Percentiles rank a stretch among this genome's conserved stretches.
These are phyloP conservation scores for Leptinotarsa texana DNA, from an alignment of 1,140 invertebrate species.

Conservation along the genomic window DNA sequence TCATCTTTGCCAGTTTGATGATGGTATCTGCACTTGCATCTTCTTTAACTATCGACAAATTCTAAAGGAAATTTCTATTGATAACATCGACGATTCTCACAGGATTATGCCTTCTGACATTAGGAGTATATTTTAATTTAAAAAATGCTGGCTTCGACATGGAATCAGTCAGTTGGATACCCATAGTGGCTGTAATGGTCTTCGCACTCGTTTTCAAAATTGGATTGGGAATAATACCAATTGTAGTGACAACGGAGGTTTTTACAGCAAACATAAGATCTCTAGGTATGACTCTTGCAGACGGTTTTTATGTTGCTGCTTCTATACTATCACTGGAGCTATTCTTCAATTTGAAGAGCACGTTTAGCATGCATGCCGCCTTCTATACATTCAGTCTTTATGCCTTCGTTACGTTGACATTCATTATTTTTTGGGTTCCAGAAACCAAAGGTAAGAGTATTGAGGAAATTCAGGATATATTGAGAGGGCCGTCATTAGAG, in stretches of 20 bases:
- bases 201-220: constrained; percentile 42
- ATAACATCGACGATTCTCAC: constrained; percentile 39
- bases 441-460: constrained; percentile 42
- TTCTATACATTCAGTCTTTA: constrained; percentile 36
- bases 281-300: constrained; percentile 41
- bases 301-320: constrained; percentile 39
- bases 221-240: constrained; percentile 63
- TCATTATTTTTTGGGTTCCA: constrained; percentile 31
- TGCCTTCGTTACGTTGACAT: background rate
- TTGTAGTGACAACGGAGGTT: constrained; percentile 69
- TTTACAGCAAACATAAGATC: constrained; percentile 65
- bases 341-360: constrained; percentile 52
- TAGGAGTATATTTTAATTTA: constrained; percentile 46
- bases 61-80: constrained; percentile 25
- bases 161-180: constrained; percentile 39
- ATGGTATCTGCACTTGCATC: too few species aligned
- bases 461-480: constrained; percentile 40
- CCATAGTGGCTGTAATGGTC: constrained; percentile 38
- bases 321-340: constrained; percentile 70
- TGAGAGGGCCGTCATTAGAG: constrained; percentile 27
- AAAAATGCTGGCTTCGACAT: constrained; percentile 33
- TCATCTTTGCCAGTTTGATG: too few species aligned
- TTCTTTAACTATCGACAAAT: too few species aligned
- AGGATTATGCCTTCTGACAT: constrained; percentile 31
- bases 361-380: constrained; percentile 32